These are phyloP conservation scores for Drosophila ficusphila DNA, from an alignment of 1,140 invertebrate species.

Conservation along the genomic window DNA sequence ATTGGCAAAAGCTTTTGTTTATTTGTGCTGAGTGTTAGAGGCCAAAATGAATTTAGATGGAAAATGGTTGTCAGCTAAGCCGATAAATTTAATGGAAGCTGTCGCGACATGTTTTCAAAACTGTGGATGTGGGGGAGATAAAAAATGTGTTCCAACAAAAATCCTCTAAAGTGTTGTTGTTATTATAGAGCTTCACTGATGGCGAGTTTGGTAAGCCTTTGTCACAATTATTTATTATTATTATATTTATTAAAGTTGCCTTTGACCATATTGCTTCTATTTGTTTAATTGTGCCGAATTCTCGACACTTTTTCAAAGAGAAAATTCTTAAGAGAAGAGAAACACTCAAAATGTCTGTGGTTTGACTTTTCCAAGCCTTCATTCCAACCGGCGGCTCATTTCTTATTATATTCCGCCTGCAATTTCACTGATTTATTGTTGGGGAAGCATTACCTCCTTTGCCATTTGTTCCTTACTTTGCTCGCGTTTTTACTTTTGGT, in stretches of 20 bases:
- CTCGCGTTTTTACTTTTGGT: conserved; percentile 15
- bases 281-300: background rate
- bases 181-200: no score
- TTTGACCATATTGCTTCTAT: background rate
- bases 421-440: conserved; percentile 72
- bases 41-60: conserved; percentile 2
- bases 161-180: no score
- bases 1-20: background rate
- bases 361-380: conserved; percentile 20
- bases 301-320: background rate
- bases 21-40: conserved; percentile 2
- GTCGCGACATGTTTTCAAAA: background rate
- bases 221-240: no score
- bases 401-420: conserved; percentile 43
- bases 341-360: conserved; percentile 5
- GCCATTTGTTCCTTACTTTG: background rate
- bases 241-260: no score
- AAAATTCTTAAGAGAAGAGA: background rate
- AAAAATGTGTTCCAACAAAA: no score
- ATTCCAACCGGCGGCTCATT: conserved; percentile 37
- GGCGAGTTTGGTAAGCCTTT: no score
- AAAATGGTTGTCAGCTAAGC: background rate
- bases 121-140: background rate
- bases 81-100: background rate
- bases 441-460: conserved; percentile 42